These are phyloP conservation scores for Microtus ochrogaster DNA, from an alignment of 2,113 vertebrate genomes.

Conservation along the genomic window DNA sequence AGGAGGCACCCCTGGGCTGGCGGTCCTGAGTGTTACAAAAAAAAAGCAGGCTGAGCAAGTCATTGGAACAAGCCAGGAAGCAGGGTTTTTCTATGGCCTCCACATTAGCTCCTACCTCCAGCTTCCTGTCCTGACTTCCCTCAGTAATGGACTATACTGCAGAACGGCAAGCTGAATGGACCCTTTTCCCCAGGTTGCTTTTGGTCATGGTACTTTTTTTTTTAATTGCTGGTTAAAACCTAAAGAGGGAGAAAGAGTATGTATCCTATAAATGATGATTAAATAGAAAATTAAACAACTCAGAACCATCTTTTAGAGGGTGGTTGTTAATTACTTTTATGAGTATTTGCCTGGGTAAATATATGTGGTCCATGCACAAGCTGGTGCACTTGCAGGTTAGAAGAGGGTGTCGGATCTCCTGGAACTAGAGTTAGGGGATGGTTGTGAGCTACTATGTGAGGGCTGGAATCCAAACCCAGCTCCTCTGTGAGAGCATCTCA, in stretches of 20 bases:
- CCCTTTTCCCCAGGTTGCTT: not conserved
- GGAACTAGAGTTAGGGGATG: not conserved
- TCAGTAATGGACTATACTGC: not conserved
- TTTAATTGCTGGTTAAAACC: not conserved
- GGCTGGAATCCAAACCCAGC: too few species aligned
- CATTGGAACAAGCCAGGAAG: not conserved
- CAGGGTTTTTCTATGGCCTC: not conserved
- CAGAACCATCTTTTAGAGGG: not conserved
- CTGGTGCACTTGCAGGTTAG: not conserved
- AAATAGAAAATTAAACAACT: conserved; percentile 5
- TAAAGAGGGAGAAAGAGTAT: not conserved
- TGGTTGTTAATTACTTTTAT: not conserved
- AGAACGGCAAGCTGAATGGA: not conserved
- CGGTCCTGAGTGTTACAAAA: not conserved
- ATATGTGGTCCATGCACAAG: not conserved
- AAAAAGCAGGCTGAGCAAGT: not conserved
- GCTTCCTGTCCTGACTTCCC: too few species aligned
- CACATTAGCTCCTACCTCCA: not conserved
- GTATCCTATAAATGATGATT: not conserved
- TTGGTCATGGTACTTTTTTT: not conserved
- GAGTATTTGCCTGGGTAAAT: not conserved
- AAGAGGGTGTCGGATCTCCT: not conserved
- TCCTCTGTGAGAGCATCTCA: not conserved
- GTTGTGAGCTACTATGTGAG: not conserved
- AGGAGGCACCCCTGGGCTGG: not conserved